phyloP scores from a whole-genome alignment of 2,113 vertebrate genomes.

The Lophius piscatorius region DNA sequence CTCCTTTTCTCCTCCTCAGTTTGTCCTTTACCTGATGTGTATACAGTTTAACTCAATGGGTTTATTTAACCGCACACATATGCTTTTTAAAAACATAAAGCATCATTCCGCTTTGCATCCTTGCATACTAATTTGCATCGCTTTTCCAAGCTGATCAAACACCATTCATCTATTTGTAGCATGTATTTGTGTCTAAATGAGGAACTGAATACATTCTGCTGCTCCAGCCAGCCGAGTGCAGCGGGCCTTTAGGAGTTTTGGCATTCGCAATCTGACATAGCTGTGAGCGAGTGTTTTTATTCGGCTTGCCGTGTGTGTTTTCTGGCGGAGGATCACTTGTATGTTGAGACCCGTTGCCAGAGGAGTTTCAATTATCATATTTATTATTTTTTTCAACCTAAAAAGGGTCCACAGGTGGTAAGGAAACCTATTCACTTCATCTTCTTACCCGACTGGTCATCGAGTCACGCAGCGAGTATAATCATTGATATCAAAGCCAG shows the following conservation, averaged over 20 bases:
- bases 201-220: conserved; percentile 68
- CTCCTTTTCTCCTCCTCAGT: not conserved
- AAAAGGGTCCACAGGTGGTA: conserved; percentile 51
- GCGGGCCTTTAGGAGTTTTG: conserved; percentile 66
- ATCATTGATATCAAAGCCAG: conserved; percentile 53
- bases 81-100: conserved; percentile 34
- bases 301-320: conserved; percentile 35
- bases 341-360: conserved; percentile 36
- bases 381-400: conserved; percentile 1
- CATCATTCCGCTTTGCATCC: conserved; percentile 30
- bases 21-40: not conserved
- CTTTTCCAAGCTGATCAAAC: conserved; percentile 69
- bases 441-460: conserved; percentile 18
- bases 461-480: conserved; percentile 25
- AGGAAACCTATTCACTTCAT: conserved; percentile 28
- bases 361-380: conserved; percentile 44
- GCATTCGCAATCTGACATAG: conserved; percentile 64
- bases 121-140: conserved; percentile 55
- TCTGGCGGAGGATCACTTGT: conserved; percentile 35
- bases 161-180: conserved; percentile 72
- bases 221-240: conserved; percentile 59
- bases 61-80: conserved; percentile 33
- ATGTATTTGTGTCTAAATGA: conserved; percentile 71
- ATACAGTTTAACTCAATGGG: conserved; percentile 5
- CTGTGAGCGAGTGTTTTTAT: conserved; percentile 59